phyloP scores from a whole-genome alignment of 2,797 vertebrate species.

The Lerista edwardsae region DNA sequence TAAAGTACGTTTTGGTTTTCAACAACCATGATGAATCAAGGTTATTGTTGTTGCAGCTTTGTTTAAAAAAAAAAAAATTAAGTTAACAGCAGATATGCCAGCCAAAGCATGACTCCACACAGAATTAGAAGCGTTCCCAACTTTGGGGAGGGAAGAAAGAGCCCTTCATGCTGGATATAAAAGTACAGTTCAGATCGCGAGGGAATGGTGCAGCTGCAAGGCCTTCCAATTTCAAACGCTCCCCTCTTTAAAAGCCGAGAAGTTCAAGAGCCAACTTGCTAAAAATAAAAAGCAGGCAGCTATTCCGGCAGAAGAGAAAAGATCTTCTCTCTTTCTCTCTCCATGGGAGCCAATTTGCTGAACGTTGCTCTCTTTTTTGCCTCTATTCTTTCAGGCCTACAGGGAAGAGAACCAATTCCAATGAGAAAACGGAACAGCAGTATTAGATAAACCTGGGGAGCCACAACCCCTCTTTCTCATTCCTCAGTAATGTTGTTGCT shows the following conservation, averaged over 20 bases:
- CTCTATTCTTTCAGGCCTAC: background rate
- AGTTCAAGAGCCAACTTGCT: conserved; percentile 32
- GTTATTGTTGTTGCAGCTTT: background rate
- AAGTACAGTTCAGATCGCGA: conserved; percentile 56
- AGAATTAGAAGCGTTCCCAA: background rate
- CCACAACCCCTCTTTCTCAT: background rate
- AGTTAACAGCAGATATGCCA: conserved; percentile 53
- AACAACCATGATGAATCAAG: background rate
- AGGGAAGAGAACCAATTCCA: background rate
- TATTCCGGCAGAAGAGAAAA: conserved; percentile 25
- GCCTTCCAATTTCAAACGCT: conserved; percentile 19
- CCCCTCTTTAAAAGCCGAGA: conserved; percentile 46
- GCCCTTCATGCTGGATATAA: conserved; percentile 67
- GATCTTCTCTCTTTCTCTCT: background rate
- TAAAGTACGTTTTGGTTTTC: background rate
- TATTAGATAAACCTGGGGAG: background rate
- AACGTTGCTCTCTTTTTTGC: background rate
- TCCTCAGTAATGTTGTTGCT: background rate
- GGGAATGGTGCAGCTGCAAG: conserved; percentile 62
- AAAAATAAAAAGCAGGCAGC: background rate
- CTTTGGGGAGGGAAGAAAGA: conserved; percentile 53
- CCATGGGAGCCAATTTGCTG: background rate
- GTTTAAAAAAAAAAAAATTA: background rate
- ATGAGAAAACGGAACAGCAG: background rate
- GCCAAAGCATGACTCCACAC: conserved; percentile 31